These are phyloP conservation scores for Tokudaia tokunoshimensis DNA, from an alignment of 2,797 vertebrate genomes.

Conservation along the genomic window DNA sequence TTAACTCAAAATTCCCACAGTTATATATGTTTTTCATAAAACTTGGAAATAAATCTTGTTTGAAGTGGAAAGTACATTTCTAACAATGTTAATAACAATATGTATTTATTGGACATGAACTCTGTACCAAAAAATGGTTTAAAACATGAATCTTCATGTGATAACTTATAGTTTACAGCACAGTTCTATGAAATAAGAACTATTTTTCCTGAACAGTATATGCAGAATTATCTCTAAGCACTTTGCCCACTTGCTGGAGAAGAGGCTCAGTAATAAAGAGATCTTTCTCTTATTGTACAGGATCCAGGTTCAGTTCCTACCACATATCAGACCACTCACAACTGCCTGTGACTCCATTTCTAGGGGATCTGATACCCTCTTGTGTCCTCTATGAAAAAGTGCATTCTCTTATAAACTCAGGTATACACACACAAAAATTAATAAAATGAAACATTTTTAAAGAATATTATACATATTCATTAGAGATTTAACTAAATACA, in stretches of 20 bases:
- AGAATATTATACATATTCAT: neutral
- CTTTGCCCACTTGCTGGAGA: neutral
- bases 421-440: neutral
- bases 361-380: neutral
- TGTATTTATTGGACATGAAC: neutral
- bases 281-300: too few species aligned
- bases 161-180: neutral
- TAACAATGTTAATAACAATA: neutral
- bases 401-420: neutral
- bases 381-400: neutral
- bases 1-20: neutral
- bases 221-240: neutral
- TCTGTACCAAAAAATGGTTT: neutral
- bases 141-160: neutral
- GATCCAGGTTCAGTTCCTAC: too few species aligned
- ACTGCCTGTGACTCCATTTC: neutral
- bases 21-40: conserved; percentile 37
- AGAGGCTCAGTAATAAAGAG: neutral
- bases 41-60: conserved; percentile 23
- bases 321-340: neutral
- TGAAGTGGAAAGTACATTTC: neutral
- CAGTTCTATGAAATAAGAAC: neutral
- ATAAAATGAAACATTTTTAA: neutral
- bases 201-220: neutral
- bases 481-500: neutral